These are phyloP conservation scores for Xenus cinereus DNA, from an alignment of 2,113 vertebrate genomes.

Conservation along the genomic window DNA sequence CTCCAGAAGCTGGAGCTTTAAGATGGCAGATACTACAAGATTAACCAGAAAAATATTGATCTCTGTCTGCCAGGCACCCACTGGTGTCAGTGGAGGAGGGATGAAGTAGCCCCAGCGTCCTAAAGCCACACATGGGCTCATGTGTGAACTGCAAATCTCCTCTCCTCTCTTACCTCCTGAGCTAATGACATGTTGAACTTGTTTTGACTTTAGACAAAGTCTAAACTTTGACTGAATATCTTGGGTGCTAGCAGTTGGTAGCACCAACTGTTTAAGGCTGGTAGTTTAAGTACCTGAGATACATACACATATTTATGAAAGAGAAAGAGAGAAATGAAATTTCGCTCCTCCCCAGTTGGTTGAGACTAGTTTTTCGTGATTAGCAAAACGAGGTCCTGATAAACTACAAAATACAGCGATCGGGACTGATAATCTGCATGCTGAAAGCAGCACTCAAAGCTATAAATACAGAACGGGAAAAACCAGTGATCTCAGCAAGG, in stretches of 20 bases:
- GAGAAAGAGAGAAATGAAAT: not conserved
- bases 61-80: not conserved
- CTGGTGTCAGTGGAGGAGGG: not conserved
- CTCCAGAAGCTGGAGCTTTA: not conserved
- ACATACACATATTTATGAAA: not conserved
- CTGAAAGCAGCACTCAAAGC: conserved; percentile 9
- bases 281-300: not conserved
- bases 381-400: conserved; percentile 13
- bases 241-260: not conserved
- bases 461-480: conserved; percentile 54
- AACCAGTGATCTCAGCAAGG: conserved; percentile 68
- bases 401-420: not conserved
- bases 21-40: not conserved
- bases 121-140: not conserved
- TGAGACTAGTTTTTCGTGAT: not conserved
- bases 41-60: not conserved
- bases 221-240: too few relatives aligned
- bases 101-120: not conserved
- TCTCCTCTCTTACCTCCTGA: not conserved
- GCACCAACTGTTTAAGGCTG: too few relatives aligned
- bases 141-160: not conserved
- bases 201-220: not conserved
- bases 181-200: not conserved
- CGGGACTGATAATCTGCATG: conserved; percentile 15
- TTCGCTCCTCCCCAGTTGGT: not conserved